Percentiles rank a stretch among this genome's conserved stretches.
Evolutionary conservation across 2,797 vertebrate genomes (phyloP).

Genomic region (Sebastolobus altivelis): DNA sequence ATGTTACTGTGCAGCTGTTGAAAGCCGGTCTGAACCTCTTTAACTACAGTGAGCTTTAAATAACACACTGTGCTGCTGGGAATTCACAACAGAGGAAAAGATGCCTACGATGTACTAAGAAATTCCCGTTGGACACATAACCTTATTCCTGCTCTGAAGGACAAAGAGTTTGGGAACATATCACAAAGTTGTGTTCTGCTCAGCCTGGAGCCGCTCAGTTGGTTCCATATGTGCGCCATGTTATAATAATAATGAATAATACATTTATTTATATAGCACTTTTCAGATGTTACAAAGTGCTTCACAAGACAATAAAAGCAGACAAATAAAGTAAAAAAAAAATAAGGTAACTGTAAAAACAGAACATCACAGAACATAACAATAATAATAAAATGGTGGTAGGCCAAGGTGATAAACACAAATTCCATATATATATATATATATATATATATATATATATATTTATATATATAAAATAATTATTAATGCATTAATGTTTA

Average conservation of each 20-base stretch:
- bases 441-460: background rate
- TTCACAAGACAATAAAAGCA: no score
- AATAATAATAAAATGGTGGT: background rate
- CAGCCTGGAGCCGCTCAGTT: background rate
- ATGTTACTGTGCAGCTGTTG: slow-evolving; percentile 6
- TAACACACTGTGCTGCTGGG: slow-evolving; percentile 27
- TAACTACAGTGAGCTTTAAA: slow-evolving; percentile 44
- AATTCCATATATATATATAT: background rate
- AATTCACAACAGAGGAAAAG: slow-evolving; percentile 29
- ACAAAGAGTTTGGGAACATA: slow-evolving; percentile 18
- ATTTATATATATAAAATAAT: no score
- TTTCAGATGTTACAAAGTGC: no score
- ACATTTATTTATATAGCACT: no score
- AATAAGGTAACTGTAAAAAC: no score
- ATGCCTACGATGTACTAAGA: slow-evolving; percentile 13
- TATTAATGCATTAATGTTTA: no score
- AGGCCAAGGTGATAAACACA: no score
- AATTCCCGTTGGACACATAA: slow-evolving; percentile 10
- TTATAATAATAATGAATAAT: no score
- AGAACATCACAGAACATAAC: background rate
- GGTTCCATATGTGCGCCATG: background rate
- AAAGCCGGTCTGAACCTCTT: slow-evolving; percentile 28
- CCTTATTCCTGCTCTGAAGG: slow-evolving; percentile 21
- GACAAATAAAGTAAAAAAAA: no score
- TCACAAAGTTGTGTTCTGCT: background rate